phyloP scores from a whole-genome alignment of 2,888 invertebrate genomes.

The Tridacna gigas region DNA sequence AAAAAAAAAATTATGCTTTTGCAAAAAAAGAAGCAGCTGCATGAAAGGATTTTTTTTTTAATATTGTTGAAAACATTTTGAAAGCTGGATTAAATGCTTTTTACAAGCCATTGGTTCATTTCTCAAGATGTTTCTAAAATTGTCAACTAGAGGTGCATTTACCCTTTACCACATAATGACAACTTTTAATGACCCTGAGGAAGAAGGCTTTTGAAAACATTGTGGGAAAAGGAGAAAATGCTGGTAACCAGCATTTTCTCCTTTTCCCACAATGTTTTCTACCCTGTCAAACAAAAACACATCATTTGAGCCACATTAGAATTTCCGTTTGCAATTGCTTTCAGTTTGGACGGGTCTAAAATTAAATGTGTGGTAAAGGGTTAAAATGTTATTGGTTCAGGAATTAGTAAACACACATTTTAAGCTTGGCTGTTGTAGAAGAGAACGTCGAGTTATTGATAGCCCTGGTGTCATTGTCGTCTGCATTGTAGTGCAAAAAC shows the following conservation, averaged over 20 bases:
- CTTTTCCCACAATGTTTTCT: constrained; percentile 1
- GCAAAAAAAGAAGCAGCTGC: not conserved
- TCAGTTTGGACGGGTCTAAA: not conserved
- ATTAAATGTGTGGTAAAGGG: not conserved
- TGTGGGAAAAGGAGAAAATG: not conserved
- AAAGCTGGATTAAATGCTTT: not conserved
- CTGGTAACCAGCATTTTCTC: not conserved
- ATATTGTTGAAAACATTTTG: not conserved
- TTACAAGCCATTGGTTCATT: not conserved
- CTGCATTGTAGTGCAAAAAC: too few species aligned
- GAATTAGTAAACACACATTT: too few species aligned
- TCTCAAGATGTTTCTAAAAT: too few species aligned
- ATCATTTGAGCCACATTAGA: not conserved
- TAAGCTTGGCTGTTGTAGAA: too few species aligned
- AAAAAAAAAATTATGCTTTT: too few species aligned
- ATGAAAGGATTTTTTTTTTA: not conserved
- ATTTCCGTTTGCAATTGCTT: not conserved
- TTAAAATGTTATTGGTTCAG: too few species aligned
- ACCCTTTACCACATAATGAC: not conserved
- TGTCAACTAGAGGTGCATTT: too few species aligned
- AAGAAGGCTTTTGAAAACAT: not conserved
- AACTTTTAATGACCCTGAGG: not conserved
- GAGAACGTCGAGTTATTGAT: too few species aligned
- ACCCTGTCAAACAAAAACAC: not conserved
- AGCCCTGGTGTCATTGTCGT: too few species aligned